phyloP scores from a whole-genome alignment of 2,797 vertebrate genomes.

The Sebastolobus altivelis region DNA sequence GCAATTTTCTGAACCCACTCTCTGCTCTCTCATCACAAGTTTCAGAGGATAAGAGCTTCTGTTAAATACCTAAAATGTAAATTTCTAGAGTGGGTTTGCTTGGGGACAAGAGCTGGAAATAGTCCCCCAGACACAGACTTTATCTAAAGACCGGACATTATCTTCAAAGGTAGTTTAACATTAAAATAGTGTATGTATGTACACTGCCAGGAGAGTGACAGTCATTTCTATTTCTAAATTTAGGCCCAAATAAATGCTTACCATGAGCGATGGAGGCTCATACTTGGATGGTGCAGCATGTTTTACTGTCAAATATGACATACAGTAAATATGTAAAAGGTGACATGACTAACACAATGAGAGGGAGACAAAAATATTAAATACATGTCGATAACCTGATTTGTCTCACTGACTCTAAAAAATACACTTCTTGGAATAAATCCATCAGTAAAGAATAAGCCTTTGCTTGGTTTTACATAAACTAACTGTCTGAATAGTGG shows the following conservation, averaged over 20 bases:
- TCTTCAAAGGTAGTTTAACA: constrained; percentile 23
- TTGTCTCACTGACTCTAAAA: neutral
- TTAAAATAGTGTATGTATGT: constrained; percentile 1
- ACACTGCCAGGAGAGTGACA: neutral
- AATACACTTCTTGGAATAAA: neutral
- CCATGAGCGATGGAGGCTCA: neutral
- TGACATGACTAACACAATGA: neutral
- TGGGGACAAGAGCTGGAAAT: constrained; percentile 31
- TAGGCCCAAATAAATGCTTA: constrained; percentile 5
- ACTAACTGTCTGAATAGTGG: neutral
- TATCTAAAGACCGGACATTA: constrained; percentile 35
- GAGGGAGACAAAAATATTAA: neutral
- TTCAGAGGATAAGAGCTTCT: constrained; percentile 32
- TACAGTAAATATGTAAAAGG: neutral
- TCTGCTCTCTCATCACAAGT: constrained; percentile 22
- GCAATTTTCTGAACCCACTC: constrained; percentile 24
- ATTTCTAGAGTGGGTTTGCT: constrained; percentile 29
- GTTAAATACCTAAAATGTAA: constrained; percentile 44
- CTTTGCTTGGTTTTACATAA: neutral
- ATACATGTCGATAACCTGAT: neutral
- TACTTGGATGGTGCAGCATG: too few relatives aligned
- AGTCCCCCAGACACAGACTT: constrained; percentile 16
- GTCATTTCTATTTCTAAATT: constrained; percentile 1
- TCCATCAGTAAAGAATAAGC: neutral
- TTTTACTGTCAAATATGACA: neutral